Base-by-base conservation (phyloP, 2,888 invertebrate species). In the Lissonota sp. region DNA sequence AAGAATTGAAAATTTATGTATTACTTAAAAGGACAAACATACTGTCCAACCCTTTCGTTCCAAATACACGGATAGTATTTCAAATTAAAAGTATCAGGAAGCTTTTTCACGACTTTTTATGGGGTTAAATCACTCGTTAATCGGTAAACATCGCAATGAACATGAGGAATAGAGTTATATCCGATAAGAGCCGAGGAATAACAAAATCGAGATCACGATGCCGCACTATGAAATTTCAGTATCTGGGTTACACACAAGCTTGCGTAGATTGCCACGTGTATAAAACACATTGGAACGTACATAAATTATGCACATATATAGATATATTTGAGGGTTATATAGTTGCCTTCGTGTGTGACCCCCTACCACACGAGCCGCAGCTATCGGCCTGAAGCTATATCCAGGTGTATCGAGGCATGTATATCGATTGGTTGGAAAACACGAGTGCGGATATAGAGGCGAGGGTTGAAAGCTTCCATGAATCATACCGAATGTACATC, bases 401-500 rank as follows among this genome's bases (percentile, higher is more conserved):
- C 57, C 40, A 77, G 77, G 70, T 77, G 77, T 77, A 77, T 77
- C 70, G 77, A 71, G 71, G 53, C 70, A 70, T 77, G 77, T 74
- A 66, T 42, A 74, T 81, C 81, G 81, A 81, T 78, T 70, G 74
- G 63, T 53, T 57, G 49, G 44, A 62, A 80, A 73, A 77, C 58
- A 64, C 69, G 51, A 51, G 63, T 12, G 67, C 70, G 75, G 76
- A 75, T 80, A 71, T 70, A 66, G 77, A 77, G 79, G 70, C 66
- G 26, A 6, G 66, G 71, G 79, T 58, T 53, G 58, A 67, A 51
- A 51, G 58, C 66, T 66, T 79, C 79, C 79, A 84, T 85, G 84
- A 86, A 86, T 85, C 85, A 86, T 85, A 80, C 60, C 78, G 42
- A 71, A 78, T 81, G 81, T 74, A 74, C 49, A 74, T 83, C 79